Conservation (phyloP, 2,797 vertebrate genomes). For the Trachops cirrhosus region DNA sequence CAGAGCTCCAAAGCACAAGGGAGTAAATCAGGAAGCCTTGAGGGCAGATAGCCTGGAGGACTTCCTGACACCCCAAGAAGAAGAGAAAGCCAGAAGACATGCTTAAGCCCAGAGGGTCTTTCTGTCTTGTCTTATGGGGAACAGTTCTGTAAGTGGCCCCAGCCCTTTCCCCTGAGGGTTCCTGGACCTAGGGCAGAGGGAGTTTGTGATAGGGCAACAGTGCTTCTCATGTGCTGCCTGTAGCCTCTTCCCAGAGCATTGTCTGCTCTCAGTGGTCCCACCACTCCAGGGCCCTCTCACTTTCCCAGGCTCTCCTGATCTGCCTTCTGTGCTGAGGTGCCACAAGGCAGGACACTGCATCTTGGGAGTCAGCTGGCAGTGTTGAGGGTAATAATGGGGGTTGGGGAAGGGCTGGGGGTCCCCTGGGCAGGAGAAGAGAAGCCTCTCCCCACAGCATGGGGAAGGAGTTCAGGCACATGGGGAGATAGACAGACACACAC, state of each 20-base stretch:
- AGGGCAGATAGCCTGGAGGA: not conserved
- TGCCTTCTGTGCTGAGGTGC: not conserved
- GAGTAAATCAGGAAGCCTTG: not conserved
- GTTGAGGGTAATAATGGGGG: not conserved
- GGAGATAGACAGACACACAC: not conserved
- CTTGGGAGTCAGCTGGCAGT: not conserved
- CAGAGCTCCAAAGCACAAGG: not conserved
- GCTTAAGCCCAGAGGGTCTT: not conserved
- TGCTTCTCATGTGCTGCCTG: too few species aligned
- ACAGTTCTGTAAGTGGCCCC: not conserved
- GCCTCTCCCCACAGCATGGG: not conserved
- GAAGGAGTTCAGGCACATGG: not conserved
- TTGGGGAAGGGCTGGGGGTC: not conserved
- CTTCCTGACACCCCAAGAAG: not conserved
- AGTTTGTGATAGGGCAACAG: not conserved
- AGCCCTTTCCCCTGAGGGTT: not conserved
- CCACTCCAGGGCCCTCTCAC: not conserved
- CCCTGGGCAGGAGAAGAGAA: not conserved
- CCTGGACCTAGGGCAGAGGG: not conserved
- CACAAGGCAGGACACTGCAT: not conserved
- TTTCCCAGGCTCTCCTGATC: not conserved
- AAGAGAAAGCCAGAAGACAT: not conserved
- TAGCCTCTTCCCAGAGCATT: not conserved
- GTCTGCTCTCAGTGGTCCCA: not conserved
- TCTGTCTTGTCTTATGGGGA: not conserved